Percentiles rank a stretch among this genome's conserved stretches.
These are phyloP conservation scores for Drosophila anomalata DNA, from an alignment of 2,888 invertebrate species.

Conservation along the genomic window DNA sequence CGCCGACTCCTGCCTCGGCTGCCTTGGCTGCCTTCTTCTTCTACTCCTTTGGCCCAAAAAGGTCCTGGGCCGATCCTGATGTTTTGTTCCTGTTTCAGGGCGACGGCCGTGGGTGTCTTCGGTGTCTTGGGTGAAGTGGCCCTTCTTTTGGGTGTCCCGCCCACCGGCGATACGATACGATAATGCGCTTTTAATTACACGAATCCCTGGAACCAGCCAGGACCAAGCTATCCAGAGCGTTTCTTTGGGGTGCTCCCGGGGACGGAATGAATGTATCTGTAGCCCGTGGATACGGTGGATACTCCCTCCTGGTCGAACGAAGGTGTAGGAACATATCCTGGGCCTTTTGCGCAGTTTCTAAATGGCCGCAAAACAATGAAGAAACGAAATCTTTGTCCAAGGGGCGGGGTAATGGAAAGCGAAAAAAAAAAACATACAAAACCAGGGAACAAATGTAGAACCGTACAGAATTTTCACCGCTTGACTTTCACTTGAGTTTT, in stretches of 20 bases:
- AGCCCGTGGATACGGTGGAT: slow-evolving; percentile 18
- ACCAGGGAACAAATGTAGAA: slow-evolving; percentile 52
- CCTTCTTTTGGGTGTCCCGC: slow-evolving; percentile 36
- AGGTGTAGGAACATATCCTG: slow-evolving; percentile 37
- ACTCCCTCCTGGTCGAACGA: slow-evolving; percentile 4
- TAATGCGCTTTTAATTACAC: slow-evolving; percentile 42
- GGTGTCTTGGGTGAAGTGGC: slow-evolving; percentile 21
- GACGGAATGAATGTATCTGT: slow-evolving; percentile 30
- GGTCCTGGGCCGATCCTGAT: slow-evolving; percentile 9
- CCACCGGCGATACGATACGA: slow-evolving; percentile 47
- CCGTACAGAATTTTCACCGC: slow-evolving; percentile 54
- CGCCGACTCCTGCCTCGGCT: slow-evolving; percentile 26
- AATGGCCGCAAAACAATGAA: slow-evolving; percentile 62
- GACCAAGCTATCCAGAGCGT: background rate
- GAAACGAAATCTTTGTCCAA: slow-evolving; percentile 3
- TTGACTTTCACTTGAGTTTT: slow-evolving; percentile 48
- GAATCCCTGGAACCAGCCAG: slow-evolving; percentile 24
- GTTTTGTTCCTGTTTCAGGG: slow-evolving; percentile 74
- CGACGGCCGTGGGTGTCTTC: slow-evolving; percentile 60
- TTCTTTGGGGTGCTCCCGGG: slow-evolving; percentile 49
- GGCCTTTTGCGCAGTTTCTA: slow-evolving; percentile 75
- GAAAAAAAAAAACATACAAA: slow-evolving; percentile 46
- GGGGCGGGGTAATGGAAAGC: slow-evolving; percentile 1
- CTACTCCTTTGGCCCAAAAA: slow-evolving; percentile 30
- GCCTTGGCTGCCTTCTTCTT: background rate